These are phyloP conservation scores for Manduca sexta DNA, from an alignment of 1,140 invertebrate species.

Conservation along the genomic window DNA sequence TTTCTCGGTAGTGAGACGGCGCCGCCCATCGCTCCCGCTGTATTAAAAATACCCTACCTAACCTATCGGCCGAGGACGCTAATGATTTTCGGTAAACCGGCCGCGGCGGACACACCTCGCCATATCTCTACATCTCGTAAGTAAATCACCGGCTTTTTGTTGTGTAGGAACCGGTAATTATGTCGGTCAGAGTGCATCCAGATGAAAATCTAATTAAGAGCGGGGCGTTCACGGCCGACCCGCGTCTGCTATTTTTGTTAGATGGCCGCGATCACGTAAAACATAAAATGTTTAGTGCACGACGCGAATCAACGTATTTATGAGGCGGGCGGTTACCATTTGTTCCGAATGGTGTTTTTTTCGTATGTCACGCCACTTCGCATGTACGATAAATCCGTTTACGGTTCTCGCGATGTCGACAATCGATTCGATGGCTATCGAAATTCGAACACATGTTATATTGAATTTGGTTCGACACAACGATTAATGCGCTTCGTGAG, in stretches of 20 bases:
- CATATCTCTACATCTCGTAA: constrained; percentile 64
- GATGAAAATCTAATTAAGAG: constrained; percentile 69
- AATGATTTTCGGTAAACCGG: constrained; percentile 71
- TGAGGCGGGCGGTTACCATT: constrained; percentile 46
- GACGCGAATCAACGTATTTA: constrained; percentile 61
- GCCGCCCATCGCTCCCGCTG: constrained; percentile 68
- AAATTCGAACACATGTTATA: constrained; percentile 13
- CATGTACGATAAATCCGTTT: constrained; percentile 56
- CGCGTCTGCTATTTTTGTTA: constrained; percentile 39
- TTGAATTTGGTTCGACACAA: constrained; percentile 33
- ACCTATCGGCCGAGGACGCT: constrained; percentile 62
- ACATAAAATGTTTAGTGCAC: constrained; percentile 17
- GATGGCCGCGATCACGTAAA: constrained; percentile 9
- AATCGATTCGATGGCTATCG: constrained; percentile 35
- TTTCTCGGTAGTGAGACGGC: constrained; percentile 68
- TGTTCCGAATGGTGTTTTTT: constrained; percentile 57
- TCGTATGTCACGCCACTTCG: constrained; percentile 69
- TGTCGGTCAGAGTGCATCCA: constrained; percentile 68
- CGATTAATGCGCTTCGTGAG: no score
- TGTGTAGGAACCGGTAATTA: constrained; percentile 64
- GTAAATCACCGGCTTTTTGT: constrained; percentile 64
- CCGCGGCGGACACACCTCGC: constrained; percentile 52
- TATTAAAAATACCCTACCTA: constrained; percentile 69
- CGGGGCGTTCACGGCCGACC: constrained; percentile 47
- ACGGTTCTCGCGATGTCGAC: constrained; percentile 38